Percentiles rank a stretch among this genome's conserved stretches.
Conservation (phyloP, 2,888 invertebrate species). For the Cetonia aurata region DNA sequence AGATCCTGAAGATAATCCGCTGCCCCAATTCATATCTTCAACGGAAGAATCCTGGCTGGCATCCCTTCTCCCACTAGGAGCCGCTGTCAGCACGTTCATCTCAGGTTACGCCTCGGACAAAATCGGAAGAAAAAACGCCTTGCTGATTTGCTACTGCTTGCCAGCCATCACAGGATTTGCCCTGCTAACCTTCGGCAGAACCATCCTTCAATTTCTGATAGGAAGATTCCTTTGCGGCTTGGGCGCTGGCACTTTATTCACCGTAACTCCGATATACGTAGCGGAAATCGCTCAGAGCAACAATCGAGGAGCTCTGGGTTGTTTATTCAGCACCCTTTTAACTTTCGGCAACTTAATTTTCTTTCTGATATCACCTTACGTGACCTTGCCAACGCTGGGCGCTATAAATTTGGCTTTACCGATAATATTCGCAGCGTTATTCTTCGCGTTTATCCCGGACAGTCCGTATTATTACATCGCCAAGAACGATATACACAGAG, state of each 20-base stretch:
- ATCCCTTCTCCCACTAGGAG: slow-evolving; percentile 76
- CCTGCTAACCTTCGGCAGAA: slow-evolving; percentile 44
- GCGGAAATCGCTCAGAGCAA: slow-evolving; percentile 87
- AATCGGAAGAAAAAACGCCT: slow-evolving; percentile 74
- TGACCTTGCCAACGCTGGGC: slow-evolving; percentile 73
- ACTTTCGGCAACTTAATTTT: slow-evolving; percentile 75
- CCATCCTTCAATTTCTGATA: slow-evolving; percentile 41
- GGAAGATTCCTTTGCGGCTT: slow-evolving; percentile 47
- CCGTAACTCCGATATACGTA: slow-evolving; percentile 85
- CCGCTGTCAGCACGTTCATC: slow-evolving; percentile 74
- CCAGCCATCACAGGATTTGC: slow-evolving; percentile 71
- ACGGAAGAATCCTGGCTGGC: slow-evolving; percentile 79
- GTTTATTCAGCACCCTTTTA: slow-evolving; percentile 77
- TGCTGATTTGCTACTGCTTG: slow-evolving; percentile 71
- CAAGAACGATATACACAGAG: slow-evolving; percentile 72
- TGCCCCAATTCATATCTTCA: slow-evolving; percentile 66
- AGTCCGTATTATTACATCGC: slow-evolving; percentile 78
- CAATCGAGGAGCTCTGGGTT: slow-evolving; percentile 84
- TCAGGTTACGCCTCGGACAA: slow-evolving; percentile 75
- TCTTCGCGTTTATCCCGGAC: slow-evolving; percentile 83
- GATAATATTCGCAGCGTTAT: slow-evolving; percentile 66
- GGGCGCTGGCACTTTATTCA: slow-evolving; percentile 74
- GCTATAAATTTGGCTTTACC: slow-evolving; percentile 72
- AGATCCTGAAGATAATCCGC: slow-evolving; percentile 62
- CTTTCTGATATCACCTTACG: slow-evolving; percentile 78